Base-by-base conservation (phyloP, 2,888 invertebrate genomes). In the Melanostoma mellinum region DNA sequence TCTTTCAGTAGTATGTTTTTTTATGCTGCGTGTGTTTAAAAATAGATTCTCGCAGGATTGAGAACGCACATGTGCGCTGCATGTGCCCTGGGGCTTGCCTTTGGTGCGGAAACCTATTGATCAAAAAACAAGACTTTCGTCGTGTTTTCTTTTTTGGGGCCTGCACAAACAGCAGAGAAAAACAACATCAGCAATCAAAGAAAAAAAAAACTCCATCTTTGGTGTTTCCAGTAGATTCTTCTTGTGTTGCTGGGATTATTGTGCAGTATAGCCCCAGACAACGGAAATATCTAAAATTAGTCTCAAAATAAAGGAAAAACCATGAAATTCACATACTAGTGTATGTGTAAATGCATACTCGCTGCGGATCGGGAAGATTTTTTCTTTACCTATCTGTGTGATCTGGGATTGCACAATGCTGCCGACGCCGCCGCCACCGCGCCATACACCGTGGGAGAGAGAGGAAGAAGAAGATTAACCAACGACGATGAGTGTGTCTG, bases 261-360 rank as follows among this genome's bases (percentile, higher is more conserved):
- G 52, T 30, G 10, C 35, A 40, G 44, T 33, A 38, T 20, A 40
- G 50, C 35, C 52, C 73, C 78, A 78, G 73, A 68, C 79, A 63
- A 69, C 74, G 69, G 68, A 80, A 68, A 78, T 69, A 58, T 82
- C 82, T 78, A 82, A 77, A 82, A 77, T 73, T 68, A 82, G 68
- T 60, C 42, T 56, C 33, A 52, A 67, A 63, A 53, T 8, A 42
- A 38, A 50, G 6, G 8, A 56, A 6, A 60, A 56, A 33, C 10
- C 63, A 56, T 8, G 20, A 71, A 58, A 76, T 71, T 72, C 77
- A 77, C 82, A 82, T 68, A 77, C 48, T 3, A 6, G 8, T 6
- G n/a, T 82, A 73, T 74, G 73, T 63, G 73, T 48, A 36, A 58
- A 73, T 82, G 77, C 77, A 82, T 77, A 50, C 4, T 10, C 32